Percentiles rank a stretch among this genome's conserved stretches.
Evolutionary conservation across 2,113 vertebrate species (phyloP).

Genomic region (Columba janthina): DNA sequence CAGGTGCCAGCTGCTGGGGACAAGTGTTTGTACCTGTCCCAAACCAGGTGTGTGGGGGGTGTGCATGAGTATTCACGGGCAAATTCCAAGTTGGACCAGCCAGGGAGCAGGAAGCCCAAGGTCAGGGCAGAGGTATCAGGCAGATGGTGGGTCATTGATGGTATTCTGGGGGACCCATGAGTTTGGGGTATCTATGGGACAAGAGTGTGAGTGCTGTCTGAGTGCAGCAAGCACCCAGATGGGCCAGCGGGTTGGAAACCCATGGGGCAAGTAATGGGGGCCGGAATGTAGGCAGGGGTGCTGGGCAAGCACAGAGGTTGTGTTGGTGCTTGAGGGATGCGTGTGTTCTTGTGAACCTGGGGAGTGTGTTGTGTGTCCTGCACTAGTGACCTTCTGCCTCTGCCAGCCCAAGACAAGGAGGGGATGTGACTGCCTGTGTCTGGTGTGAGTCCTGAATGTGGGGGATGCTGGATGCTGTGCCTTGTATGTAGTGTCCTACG

Average conservation of each 20-base stretch:
- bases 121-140: accelerated
- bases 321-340: accelerated
- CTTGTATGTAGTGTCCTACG: accelerated
- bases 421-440: neutral
- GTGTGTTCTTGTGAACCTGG: neutral
- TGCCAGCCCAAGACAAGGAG: neutral
- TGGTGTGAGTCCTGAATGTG: neutral
- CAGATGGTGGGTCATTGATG: accelerated
- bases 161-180: accelerated
- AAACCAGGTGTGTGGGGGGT: accelerated
- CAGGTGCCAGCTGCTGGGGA: accelerated
- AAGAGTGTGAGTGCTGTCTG: neutral
- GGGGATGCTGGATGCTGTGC: accelerated
- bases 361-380: neutral
- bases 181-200: neutral
- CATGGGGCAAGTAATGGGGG: accelerated
- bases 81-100: neutral
- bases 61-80: accelerated
- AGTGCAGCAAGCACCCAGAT: accelerated
- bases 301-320: accelerated
- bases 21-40: neutral
- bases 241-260: neutral
- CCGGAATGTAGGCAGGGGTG: accelerated
- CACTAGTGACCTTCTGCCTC: neutral
- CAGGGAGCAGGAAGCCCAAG: accelerated